These are phyloP conservation scores for Drosophila leonis DNA, from an alignment of 2,888 invertebrate species.

Conservation along the genomic window DNA sequence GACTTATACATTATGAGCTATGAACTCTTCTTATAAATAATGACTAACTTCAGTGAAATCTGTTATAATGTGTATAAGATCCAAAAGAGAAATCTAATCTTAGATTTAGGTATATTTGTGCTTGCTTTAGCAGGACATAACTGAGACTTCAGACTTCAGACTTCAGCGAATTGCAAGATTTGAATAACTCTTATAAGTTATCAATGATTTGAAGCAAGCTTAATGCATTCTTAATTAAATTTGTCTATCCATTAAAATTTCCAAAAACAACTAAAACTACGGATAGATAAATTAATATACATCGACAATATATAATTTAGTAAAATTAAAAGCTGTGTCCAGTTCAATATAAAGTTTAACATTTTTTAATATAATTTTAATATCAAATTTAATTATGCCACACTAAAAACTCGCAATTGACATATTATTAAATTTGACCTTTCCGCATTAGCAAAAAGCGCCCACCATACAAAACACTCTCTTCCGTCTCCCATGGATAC, in stretches of 20 bases:
- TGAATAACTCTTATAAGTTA: background rate
- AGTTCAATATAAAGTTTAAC: background rate
- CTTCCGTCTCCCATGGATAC: constrained; percentile 38
- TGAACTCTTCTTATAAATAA: too few species aligned
- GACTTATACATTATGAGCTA: too few species aligned
- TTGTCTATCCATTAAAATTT: background rate
- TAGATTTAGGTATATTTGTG: background rate
- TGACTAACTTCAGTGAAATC: too few species aligned
- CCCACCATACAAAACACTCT: constrained; percentile 11
- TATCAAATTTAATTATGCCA: constrained; percentile 56
- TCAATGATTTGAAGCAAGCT: background rate
- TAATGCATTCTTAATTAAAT: background rate
- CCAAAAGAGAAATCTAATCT: background rate
- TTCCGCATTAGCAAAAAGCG: constrained; percentile 36
- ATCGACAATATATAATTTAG: background rate
- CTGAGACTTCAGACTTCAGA: background rate
- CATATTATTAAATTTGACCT: constrained; percentile 63
- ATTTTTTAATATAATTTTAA: background rate
- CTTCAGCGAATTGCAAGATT: background rate
- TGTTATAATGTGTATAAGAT: too few species aligned
- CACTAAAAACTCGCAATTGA: constrained; percentile 54
- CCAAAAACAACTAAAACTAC: too few species aligned
- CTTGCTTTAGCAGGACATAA: background rate
- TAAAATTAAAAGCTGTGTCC: background rate
- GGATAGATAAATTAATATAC: too few species aligned